Evolutionary conservation across 2,888 invertebrate genomes (phyloP).

Genomic region (Abrostola tripartita): DNA sequence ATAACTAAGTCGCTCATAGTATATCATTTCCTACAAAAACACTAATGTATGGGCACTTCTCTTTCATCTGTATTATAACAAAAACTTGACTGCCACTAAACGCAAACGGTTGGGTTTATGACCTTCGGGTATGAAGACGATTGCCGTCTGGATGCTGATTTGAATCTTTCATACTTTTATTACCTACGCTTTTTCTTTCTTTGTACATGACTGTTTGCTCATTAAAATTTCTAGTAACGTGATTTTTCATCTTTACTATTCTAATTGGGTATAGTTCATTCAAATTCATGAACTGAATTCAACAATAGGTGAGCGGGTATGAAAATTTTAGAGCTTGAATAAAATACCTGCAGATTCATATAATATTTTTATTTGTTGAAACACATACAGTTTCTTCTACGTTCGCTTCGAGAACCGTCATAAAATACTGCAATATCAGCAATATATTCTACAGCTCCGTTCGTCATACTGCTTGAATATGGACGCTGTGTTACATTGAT

Average conservation of each 20-base stretch:
- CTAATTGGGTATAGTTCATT: background rate
- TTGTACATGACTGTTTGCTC: conserved; percentile 2
- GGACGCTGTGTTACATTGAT: too few species aligned
- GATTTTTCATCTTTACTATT: background rate
- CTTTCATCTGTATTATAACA: conserved; percentile 48
- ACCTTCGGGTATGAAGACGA: conserved; percentile 39
- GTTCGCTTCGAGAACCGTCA: too few species aligned
- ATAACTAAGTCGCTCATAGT: conserved; percentile 12
- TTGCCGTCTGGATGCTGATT: conserved; percentile 48
- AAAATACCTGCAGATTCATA: too few species aligned
- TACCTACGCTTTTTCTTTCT: conserved; percentile 5
- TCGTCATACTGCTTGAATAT: too few species aligned
- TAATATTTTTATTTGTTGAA: too few species aligned
- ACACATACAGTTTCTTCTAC: too few species aligned
- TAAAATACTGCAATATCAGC: too few species aligned
- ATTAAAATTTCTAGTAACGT: background rate
- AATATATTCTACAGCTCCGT: too few species aligned
- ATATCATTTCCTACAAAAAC: conserved; percentile 34
- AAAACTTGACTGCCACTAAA: conserved; percentile 41
- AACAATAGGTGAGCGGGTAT: too few species aligned
- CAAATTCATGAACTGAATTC: background rate
- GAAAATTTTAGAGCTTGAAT: too few species aligned
- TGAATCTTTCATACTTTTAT: conserved; percentile 13
- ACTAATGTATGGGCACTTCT: conserved; percentile 41
- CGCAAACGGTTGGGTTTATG: conserved; percentile 42